phyloP scores from a whole-genome alignment of 2,888 invertebrate species.

The Hydropsyche betteni region DNA sequence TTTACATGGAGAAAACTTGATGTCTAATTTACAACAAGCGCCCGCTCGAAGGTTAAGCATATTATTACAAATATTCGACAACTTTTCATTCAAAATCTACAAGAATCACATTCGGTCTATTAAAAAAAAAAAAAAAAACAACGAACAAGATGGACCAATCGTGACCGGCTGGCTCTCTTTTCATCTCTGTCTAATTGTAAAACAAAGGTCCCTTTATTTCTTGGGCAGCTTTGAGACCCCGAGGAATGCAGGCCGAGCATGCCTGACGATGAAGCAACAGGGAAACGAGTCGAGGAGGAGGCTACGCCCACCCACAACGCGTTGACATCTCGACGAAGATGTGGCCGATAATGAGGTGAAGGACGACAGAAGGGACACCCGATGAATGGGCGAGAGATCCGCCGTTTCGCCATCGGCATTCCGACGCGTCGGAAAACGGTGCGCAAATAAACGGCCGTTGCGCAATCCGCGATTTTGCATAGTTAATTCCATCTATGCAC shows the following conservation, averaged over 20 bases:
- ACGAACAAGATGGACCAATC: background rate
- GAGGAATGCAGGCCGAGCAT: background rate
- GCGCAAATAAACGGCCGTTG: too few relatives aligned
- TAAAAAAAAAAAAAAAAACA: too few relatives aligned
- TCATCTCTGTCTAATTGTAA: background rate
- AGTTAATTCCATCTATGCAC: too few relatives aligned
- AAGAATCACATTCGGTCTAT: background rate
- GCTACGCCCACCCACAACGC: constrained; percentile 2
- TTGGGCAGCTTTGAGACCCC: background rate
- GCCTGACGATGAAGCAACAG: background rate
- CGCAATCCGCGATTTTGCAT: too few relatives aligned
- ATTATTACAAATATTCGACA: too few relatives aligned
- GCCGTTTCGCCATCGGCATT: too few relatives aligned
- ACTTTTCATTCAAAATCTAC: background rate
- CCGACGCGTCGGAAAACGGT: too few relatives aligned
- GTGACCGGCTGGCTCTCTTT: background rate
- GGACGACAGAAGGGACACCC: background rate
- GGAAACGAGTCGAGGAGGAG: background rate
- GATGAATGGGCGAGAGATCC: too few relatives aligned
- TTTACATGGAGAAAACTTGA: too few relatives aligned
- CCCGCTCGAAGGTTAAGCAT: too few relatives aligned
- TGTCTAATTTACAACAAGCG: too few relatives aligned
- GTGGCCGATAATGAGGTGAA: constrained; percentile 13
- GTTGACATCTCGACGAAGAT: constrained; percentile 16
- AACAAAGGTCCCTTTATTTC: background rate